A percentile compares a stretch with the other conserved stretches of the same genome.
Conservation (phyloP, 1,140 invertebrate genomes). For the Bombus fervidus region DNA sequence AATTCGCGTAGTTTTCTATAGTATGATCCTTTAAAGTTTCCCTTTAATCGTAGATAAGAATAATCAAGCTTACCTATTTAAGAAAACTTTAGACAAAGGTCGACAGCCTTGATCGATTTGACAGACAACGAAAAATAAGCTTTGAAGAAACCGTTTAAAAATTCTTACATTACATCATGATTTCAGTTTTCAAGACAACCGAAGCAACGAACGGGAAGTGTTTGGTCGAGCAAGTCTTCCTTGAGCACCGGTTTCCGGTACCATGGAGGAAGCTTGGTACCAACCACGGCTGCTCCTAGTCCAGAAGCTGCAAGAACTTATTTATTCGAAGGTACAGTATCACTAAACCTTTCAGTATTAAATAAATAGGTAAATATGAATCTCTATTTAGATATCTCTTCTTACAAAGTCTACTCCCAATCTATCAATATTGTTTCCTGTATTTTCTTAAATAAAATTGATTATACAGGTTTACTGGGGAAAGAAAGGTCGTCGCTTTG, state of each 20-base stretch:
- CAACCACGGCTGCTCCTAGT: slow-evolving; percentile 90
- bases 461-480: slow-evolving; percentile 79
- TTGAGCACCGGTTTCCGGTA: slow-evolving; percentile 94
- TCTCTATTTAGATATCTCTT: not conserved
- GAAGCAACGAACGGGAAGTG: slow-evolving; percentile 92
- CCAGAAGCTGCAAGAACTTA: slow-evolving; percentile 94
- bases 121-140: not conserved
- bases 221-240: slow-evolving; percentile 96
- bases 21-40: not conserved
- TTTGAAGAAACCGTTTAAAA: not conserved
- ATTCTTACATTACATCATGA: slow-evolving; percentile 23
- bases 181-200: slow-evolving; percentile 85
- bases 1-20: not conserved
- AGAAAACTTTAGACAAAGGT: not conserved
- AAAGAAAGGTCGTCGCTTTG: slow-evolving; percentile 94
- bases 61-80: not conserved
- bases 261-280: slow-evolving; percentile 93
- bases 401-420: no score
- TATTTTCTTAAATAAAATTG: not conserved
- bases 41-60: not conserved
- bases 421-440: no score
- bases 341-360: no score
- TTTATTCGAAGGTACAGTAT: slow-evolving; percentile 90
- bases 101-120: not conserved
- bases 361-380: not conserved